Conservation (phyloP, 2,113 vertebrate genomes). For the Zosterops hypoxanthus region DNA sequence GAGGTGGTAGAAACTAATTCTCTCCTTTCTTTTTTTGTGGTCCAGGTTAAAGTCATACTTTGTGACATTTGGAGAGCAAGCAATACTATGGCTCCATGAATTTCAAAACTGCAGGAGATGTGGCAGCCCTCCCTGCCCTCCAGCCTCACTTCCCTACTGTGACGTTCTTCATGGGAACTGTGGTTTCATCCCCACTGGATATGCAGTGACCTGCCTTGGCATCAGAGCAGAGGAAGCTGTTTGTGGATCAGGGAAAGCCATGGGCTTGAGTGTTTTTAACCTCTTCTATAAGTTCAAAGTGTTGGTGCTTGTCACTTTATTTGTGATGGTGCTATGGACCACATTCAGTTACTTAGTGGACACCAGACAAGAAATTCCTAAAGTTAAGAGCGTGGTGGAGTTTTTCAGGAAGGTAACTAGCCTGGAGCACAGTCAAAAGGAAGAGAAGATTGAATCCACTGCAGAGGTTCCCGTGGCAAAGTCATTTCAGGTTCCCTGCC, state of each 20-base stretch:
- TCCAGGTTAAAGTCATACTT: neutral
- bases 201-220: neutral
- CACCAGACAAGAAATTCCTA: conserved; percentile 43
- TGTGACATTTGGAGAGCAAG: conserved; percentile 16
- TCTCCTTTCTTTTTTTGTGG: neutral
- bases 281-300: conserved; percentile 76
- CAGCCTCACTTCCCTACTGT: neutral
- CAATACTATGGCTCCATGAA: neutral
- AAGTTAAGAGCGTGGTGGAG: conserved; percentile 1
- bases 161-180: neutral
- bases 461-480: neutral
- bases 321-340: conserved; percentile 81
- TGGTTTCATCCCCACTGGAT: neutral
- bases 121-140: neutral
- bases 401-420: conserved; percentile 32
- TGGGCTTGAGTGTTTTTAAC: conserved; percentile 73
- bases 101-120: neutral
- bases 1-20: neutral
- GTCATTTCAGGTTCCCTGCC: neutral
- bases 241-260: conserved; percentile 36
- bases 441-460: neutral
- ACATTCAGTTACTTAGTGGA: conserved; percentile 74
- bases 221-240: neutral
- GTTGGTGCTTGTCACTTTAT: conserved; percentile 78
- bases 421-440: conserved; percentile 1